Percentiles rank a stretch among this genome's conserved stretches.
These are phyloP conservation scores for Halichoerus grypus DNA, from an alignment of 2,113 vertebrate species.

Conservation along the genomic window DNA sequence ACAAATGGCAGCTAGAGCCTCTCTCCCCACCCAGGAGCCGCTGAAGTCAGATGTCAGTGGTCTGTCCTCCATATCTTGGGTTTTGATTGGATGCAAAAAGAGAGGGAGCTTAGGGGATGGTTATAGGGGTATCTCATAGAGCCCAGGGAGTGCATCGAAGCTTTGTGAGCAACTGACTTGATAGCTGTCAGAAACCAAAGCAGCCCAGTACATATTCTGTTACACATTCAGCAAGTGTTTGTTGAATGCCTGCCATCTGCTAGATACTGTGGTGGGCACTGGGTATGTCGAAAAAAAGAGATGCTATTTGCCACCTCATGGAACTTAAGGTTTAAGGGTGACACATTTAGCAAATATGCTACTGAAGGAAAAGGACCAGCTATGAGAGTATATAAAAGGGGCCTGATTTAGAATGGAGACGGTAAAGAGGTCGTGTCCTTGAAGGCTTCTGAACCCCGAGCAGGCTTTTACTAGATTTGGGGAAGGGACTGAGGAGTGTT, in stretches of 20 bases:
- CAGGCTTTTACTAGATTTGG: background rate
- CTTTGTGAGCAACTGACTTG: background rate
- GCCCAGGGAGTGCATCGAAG: background rate
- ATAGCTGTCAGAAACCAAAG: constrained; percentile 1
- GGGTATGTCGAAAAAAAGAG: background rate
- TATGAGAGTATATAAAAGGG: background rate
- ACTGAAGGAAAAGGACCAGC: background rate
- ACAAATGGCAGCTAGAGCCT: background rate
- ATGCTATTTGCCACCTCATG: background rate
- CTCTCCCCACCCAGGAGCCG: background rate
- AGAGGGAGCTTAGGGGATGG: background rate
- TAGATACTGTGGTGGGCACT: background rate
- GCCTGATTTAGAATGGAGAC: background rate
- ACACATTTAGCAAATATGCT: background rate
- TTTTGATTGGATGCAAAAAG: background rate
- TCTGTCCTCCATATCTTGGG: background rate
- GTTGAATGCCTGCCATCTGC: background rate
- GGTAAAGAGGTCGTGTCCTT: background rate
- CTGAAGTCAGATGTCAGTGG: background rate
- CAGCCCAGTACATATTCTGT: background rate
- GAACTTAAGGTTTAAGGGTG: background rate
- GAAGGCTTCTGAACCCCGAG: background rate
- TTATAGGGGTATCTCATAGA: background rate
- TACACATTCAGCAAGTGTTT: background rate
- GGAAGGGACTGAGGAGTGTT: background rate